phyloP scores from a whole-genome alignment of 2,888 invertebrate genomes.

The Hypsopygia costalis region DNA sequence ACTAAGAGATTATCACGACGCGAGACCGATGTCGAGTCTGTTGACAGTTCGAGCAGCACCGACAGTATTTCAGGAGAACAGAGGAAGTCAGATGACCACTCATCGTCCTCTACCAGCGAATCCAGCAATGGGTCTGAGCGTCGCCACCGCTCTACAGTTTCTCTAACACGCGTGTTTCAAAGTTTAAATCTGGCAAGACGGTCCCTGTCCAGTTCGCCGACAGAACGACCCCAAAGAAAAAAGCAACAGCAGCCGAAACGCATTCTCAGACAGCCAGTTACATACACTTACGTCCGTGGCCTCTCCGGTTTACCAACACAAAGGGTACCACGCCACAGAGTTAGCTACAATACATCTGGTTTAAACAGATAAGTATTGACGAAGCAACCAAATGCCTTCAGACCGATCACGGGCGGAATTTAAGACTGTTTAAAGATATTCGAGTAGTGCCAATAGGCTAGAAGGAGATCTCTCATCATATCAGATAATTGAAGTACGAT shows the following conservation, averaged over 20 bases:
- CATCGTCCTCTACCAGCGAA: slow-evolving; percentile 82
- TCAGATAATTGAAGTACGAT: slow-evolving; percentile 52
- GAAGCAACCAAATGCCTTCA: slow-evolving; percentile 18
- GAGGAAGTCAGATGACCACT: slow-evolving; percentile 58
- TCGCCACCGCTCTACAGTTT: slow-evolving; percentile 81
- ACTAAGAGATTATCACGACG: slow-evolving; percentile 82
- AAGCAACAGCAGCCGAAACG: slow-evolving; percentile 85
- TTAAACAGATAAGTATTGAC: slow-evolving; percentile 53
- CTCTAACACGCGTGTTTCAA: slow-evolving; percentile 86
- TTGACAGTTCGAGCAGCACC: slow-evolving; percentile 69
- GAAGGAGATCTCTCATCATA: slow-evolving; percentile 60
- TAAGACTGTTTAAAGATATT: slow-evolving; percentile 69
- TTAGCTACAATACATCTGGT: slow-evolving; percentile 51
- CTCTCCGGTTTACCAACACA: slow-evolving; percentile 91
- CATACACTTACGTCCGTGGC: slow-evolving; percentile 90
- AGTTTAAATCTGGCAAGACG: slow-evolving; percentile 83
- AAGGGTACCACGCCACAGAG: slow-evolving; percentile 84
- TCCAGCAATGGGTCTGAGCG: slow-evolving; percentile 82
- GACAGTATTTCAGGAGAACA: slow-evolving; percentile 64
- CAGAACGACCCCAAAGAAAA: slow-evolving; percentile 64
- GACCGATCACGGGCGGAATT: slow-evolving; percentile 44
- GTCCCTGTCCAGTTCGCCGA: slow-evolving; percentile 83
- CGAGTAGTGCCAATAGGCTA: slow-evolving; percentile 53
- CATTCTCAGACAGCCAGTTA: slow-evolving; percentile 88
- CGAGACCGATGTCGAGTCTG: slow-evolving; percentile 61